These are phyloP conservation scores for Acronicta aceris DNA, from an alignment of 2,888 invertebrate species.

Conservation along the genomic window DNA sequence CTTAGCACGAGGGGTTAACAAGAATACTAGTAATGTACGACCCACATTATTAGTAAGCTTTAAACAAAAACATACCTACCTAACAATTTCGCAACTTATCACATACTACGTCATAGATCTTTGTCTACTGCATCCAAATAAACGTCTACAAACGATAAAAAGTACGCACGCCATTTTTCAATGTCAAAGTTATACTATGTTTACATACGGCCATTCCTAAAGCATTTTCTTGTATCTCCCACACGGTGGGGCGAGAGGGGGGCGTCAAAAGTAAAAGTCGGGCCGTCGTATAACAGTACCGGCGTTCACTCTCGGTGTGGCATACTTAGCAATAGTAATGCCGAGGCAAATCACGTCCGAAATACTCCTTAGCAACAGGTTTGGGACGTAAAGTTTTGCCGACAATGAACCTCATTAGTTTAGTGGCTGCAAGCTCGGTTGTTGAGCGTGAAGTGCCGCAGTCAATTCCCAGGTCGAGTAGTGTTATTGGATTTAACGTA, in stretches of 20 bases:
- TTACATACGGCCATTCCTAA: conserved; percentile 35
- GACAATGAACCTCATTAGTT: background rate
- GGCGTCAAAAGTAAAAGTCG: conserved; percentile 83
- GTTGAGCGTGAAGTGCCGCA: no score
- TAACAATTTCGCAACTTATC: conserved; percentile 1
- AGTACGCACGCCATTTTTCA: conserved; percentile 37
- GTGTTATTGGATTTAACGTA: no score
- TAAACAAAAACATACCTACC: no score
- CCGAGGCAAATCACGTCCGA: conserved; percentile 50
- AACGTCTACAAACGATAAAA: conserved; percentile 8
- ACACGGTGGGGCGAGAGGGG: conserved; percentile 2
- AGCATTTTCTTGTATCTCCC: conserved; percentile 44
- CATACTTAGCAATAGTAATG: conserved; percentile 63
- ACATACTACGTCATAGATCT: background rate
- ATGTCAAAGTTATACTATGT: conserved; percentile 49
- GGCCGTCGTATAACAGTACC: conserved; percentile 78
- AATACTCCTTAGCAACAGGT: conserved; percentile 33
- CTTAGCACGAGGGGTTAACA: no score
- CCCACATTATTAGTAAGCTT: no score
- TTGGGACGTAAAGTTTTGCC: background rate
- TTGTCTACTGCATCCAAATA: background rate
- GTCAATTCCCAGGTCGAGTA: no score
- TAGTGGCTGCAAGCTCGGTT: no score
- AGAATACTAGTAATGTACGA: no score
- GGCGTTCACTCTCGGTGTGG: conserved; percentile 81